Evolutionary conservation across 2,888 invertebrate genomes (phyloP), one percentile per base, ranked within the genome.

Genomic region (Rhagium mordax): DNA sequence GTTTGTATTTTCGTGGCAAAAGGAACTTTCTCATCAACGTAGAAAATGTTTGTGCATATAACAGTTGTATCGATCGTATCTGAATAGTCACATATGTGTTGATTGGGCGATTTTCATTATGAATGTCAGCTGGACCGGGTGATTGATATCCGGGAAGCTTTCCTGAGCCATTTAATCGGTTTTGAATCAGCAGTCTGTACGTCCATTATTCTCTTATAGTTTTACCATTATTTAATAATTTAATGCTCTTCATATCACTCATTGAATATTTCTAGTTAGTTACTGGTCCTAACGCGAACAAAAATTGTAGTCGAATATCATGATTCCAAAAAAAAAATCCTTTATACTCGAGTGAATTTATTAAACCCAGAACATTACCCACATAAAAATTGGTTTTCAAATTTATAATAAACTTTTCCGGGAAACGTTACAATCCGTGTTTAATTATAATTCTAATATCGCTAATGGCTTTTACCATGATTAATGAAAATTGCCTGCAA

Each of bases 71-170:
- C 29, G 65, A 53, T 33, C 48, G 21, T n/a, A 27, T 20, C 20
- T 15, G n/a, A 16, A 59, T 59, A 59, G 29, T 59, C 33, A 18
- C 29, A 59, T 27, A 49, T n/a, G 65, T 65, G 65, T 65, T 65
- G 41, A 65, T 53, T 51, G 70, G 51, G 59, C 55, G 60, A 71
- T 67, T 70, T 76, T 61, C 71, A 74, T 69, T 76, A 72, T 62
- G 60, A 61, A 15, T 74, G 74, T 71, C 69, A 67, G 70, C 72
- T 47, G 66, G 47, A 73, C 57, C 57, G 67, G 72, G 64, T 70
- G 75, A 75, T 72, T 77, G 74, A 75, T 77, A 74, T 75, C 77
- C 77, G 75, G 66, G 60, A 67, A 57, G 69, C 67, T 57, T 61
- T 64, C 48, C 48, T 55, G 62, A 65, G 49, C 69, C 65, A 69